Evolutionary conservation across 2,113 vertebrate genomes (phyloP), one percentile per base, ranked within the genome.

Genomic region (Anolis carolinensis): DNA sequence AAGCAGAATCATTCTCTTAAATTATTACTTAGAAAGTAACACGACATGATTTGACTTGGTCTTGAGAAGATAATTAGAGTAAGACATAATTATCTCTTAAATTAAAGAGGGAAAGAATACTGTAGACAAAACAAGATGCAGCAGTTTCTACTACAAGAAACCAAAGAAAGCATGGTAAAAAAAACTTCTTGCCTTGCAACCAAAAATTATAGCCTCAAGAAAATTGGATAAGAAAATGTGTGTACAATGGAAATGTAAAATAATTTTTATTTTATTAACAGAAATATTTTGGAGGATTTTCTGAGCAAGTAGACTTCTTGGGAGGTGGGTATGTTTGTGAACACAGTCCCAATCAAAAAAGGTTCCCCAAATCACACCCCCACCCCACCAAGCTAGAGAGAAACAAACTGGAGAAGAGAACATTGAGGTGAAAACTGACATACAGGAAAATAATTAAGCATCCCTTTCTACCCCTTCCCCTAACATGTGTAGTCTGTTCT

Each of bases 71-170:
- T 83, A 74, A 74, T 83, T 83, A 83, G 71, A 3, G 34, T 48
- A 39, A 75, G 82, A 84, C 36, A 84, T 76, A 84, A 76, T 48
- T 59, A 34, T 83, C 59, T 82, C 67, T 70, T 76, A 84, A 75
- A 65, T 65, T 75, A 75, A 65, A 83, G 62, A 30, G 39, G 27
- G 16, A 65, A 34, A 50, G 5, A 82, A 71, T 34, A 71, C 79
- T 52, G 32, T 34, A 81, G 71, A 36, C 71, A 80, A 86, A 74
- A 81, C 78, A 83, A 75, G 55, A 63, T 30, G 55, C n/a, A 48
- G 14, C 16, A 20, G n/a, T 21, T 71, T 52, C 50, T 21, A 30
- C 68, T 78, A 78, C 14, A 71, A 71, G 65, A 70, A 3, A 70
- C 55, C 55, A 52, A 62, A 74, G 21, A 63, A 39, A 75, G 36